These are phyloP conservation scores for Scaeva pyrastri DNA, from an alignment of 2,888 invertebrate genomes.

Conservation along the genomic window DNA sequence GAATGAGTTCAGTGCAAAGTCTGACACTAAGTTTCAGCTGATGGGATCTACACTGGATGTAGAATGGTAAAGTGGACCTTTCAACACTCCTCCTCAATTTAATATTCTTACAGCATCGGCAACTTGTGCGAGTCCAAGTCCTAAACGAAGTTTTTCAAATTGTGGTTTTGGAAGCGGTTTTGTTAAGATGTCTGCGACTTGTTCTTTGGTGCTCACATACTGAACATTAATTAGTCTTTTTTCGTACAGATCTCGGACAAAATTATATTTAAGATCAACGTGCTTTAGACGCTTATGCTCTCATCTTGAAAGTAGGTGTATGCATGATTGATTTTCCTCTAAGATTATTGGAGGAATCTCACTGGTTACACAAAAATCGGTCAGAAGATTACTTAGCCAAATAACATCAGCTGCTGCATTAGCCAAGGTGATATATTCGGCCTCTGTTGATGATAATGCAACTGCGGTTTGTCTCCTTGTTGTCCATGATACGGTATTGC, in stretches of 20 bases:
- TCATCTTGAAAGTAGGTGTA: slow-evolving; percentile 24
- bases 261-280: slow-evolving; percentile 30
- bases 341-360: neutral
- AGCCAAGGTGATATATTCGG: slow-evolving; percentile 8
- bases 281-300: slow-evolving; percentile 33
- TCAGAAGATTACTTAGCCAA: neutral
- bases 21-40: too few relatives aligned
- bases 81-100: slow-evolving; percentile 21
- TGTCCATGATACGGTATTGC: slow-evolving; percentile 13
- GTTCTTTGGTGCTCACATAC: slow-evolving; percentile 3
- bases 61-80: too few relatives aligned
- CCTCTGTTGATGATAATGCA: neutral
- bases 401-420: slow-evolving; percentile 24
- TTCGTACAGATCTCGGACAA: slow-evolving; percentile 14
- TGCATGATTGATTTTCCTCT: slow-evolving; percentile 31
- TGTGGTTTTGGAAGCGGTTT: slow-evolving; percentile 7
- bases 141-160: slow-evolving; percentile 17
- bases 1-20: too few relatives aligned
- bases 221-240: slow-evolving; percentile 5
- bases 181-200: slow-evolving; percentile 2
- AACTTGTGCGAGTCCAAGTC: slow-evolving; percentile 5
- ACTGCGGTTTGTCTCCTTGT: slow-evolving; percentile 4
- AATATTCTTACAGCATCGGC: neutral
- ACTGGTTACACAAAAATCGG: slow-evolving; percentile 1
- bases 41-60: too few relatives aligned